These are phyloP conservation scores for Brachymystax lenok DNA, from an alignment of 2,797 vertebrate species.

Conservation along the genomic window DNA sequence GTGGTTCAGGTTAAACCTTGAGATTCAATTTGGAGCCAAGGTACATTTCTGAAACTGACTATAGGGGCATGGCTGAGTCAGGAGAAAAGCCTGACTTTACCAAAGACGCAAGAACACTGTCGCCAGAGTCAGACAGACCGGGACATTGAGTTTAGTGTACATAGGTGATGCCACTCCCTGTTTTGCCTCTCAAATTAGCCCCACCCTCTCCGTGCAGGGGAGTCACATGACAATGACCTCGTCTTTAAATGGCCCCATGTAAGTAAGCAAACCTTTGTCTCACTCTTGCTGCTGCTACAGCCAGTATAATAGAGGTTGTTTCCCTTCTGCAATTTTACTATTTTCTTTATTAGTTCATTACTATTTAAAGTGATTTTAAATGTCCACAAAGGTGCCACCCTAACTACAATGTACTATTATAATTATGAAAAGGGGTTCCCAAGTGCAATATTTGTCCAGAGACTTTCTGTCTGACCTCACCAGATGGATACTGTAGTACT, in stretches of 20 bases:
- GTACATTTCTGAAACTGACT: neutral
- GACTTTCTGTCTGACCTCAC: constrained; percentile 8
- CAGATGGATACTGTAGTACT: constrained; percentile 50
- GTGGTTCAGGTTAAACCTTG: constrained; percentile 36
- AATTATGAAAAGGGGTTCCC: constrained; percentile 14
- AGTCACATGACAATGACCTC: constrained; percentile 60
- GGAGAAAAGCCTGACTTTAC: constrained; percentile 30
- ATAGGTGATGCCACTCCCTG: constrained; percentile 45
- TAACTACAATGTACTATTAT: neutral
- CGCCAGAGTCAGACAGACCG: constrained; percentile 22
- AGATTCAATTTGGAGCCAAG: constrained; percentile 19
- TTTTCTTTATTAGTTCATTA: neutral
- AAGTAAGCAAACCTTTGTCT: constrained; percentile 19
- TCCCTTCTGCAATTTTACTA: neutral
- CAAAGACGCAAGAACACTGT: constrained; percentile 13
- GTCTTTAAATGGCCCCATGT: constrained; percentile 39
- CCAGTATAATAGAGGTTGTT: neutral
- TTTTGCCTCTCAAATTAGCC: constrained; percentile 71
- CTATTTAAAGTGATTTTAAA: too few relatives aligned
- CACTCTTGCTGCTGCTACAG: neutral
- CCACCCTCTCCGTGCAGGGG: constrained; percentile 30
- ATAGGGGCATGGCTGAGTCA: neutral
- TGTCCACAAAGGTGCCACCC: neutral
- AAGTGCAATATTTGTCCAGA: constrained; percentile 27
- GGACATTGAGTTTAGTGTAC: constrained; percentile 42